Evolutionary conservation across 2,888 invertebrate genomes (phyloP), one percentile per base, ranked within the genome.

Genomic region (Coelinius sp.): DNA sequence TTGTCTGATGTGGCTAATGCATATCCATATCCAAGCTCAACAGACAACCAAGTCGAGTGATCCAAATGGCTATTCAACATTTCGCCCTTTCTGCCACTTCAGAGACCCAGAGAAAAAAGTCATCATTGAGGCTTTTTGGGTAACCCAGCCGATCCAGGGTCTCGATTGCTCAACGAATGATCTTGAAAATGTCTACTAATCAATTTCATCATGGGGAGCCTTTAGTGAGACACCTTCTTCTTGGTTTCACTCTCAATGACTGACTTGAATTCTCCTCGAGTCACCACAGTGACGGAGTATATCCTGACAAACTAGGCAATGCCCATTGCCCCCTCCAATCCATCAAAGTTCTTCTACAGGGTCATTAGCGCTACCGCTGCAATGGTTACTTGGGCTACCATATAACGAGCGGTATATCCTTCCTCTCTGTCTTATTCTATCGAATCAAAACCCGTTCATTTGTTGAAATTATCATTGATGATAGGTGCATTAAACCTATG

Each of bases 341-440:
- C 67, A 74, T 74, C 73, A 71, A 69, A 74, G 71, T 74, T 74
- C 25, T 1, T 56, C 67, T 62, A 49, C 73, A 68, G 72, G 76
- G 73, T 77, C 77, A 77, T 77, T 77, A 77, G 77, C 74, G 76
- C 75, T 71, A 73, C 75, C 70, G 72, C 74, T 73, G 65, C 72
- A 56, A 52, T 69, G 69, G 69, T 69, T 64, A 56, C 56, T 38
- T 41, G 62, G 46, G 80, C 83, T 83, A 79, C 82, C 73, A 81
- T 84, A 82, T 84, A 84, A 84, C 82, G 82, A 84, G 81, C 78
- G 73, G 77, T 73, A 67, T 75, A n/a, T n/a, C 64, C 69, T 68
- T 63, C 71, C 69, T 75, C 76, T 74, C 76, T 76, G 74, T 77
- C 77, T 75, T 77, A 79, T 77, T 73, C 69, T 67, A 62, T 63